These are phyloP conservation scores for Tyto alba DNA, from an alignment of 2,113 vertebrate species.

Conservation along the genomic window DNA sequence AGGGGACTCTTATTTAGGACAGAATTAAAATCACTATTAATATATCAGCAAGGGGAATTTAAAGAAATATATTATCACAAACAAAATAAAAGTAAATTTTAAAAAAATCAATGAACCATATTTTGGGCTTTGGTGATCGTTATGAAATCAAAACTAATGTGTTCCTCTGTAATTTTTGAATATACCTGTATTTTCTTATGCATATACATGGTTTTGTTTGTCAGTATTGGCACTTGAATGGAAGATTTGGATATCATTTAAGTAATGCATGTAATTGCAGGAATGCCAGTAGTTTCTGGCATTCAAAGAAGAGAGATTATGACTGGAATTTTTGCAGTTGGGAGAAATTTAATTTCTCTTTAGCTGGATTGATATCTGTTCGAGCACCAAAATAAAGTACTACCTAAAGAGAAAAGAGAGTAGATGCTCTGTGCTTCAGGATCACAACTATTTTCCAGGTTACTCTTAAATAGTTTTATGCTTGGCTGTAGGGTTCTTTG, in stretches of 20 bases:
- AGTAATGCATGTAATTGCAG: not conserved
- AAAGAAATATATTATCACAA: not conserved
- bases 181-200: not conserved
- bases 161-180: not conserved
- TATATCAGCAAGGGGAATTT: not conserved
- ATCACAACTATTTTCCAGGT: not conserved
- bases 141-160: not conserved
- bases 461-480: not conserved
- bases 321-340: not conserved
- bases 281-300: not conserved
- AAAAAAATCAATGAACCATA: accelerated
- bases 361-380: not conserved
- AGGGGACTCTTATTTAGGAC: not conserved
- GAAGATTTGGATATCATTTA: not conserved
- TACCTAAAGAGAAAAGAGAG: not conserved
- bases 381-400: not conserved
- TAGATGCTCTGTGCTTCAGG: not conserved
- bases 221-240: not conserved
- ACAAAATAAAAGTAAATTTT: not conserved
- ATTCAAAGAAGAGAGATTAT: not conserved
- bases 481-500: not conserved
- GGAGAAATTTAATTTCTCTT: not conserved
- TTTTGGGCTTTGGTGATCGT: not conserved
- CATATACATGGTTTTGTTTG: not conserved
- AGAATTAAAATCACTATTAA: not conserved